Conservation (phyloP, 2,113 vertebrate genomes). For the Tonatia bakeri region DNA sequence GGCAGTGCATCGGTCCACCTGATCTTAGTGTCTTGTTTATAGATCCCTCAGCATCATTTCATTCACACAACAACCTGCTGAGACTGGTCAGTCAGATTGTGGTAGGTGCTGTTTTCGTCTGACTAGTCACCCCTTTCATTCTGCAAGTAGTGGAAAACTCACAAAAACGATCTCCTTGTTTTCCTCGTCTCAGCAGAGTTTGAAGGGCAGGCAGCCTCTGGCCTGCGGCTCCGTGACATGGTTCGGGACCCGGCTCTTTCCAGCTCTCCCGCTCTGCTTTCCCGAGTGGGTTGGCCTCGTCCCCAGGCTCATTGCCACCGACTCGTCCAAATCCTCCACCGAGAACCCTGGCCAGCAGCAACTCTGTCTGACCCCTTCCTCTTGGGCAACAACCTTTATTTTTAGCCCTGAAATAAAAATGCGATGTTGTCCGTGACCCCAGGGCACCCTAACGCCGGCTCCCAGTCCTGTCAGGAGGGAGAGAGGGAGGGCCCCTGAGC, state of each 20-base stretch:
- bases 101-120: background rate
- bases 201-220: background rate
- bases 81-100: background rate
- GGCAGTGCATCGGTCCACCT: background rate
- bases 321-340: background rate
- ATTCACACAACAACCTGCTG: background rate
- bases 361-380: background rate
- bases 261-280: no score
- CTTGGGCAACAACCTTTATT: background rate
- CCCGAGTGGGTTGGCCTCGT: background rate
- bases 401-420: background rate
- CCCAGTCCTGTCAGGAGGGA: background rate
- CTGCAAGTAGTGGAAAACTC: background rate
- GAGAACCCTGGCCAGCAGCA: background rate
- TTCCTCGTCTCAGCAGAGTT: background rate
- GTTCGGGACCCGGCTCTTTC: no score
- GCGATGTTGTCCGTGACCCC: background rate
- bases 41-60: background rate
- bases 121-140: background rate
- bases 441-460: background rate
- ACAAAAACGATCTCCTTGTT: background rate
- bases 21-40: background rate
- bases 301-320: background rate
- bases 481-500: background rate
- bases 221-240: background rate